Percentiles rank a stretch among this genome's conserved stretches.
Evolutionary conservation across 2,888 invertebrate species (phyloP).

Genomic region (Malthinus flaveolus): DNA sequence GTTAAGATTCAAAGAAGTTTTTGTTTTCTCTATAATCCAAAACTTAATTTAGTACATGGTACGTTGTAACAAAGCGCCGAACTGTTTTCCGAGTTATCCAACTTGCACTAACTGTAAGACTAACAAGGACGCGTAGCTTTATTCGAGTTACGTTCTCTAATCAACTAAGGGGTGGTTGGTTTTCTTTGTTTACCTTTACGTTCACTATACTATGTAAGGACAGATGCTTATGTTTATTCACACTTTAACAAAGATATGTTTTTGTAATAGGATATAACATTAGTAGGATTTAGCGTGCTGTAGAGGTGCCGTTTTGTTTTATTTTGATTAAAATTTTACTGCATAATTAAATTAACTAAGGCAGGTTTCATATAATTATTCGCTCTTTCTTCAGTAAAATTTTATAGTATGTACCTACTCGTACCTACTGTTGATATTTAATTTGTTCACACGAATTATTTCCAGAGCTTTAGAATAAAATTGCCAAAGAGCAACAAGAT

Average conservation of each 20-base stretch:
- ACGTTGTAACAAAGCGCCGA: slow-evolving; percentile 20
- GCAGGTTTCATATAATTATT: no score
- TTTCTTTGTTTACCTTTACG: slow-evolving; percentile 22
- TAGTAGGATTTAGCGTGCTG: neutral
- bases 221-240: slow-evolving; percentile 7
- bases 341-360: no score
- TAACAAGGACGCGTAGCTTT: slow-evolving; percentile 20
- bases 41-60: slow-evolving; percentile 27
- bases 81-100: slow-evolving; percentile 22
- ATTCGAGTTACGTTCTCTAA: slow-evolving; percentile 23
- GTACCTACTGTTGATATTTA: no score
- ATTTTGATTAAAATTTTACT: neutral
- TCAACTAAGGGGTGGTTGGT: slow-evolving; percentile 18
- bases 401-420: no score
- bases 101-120: slow-evolving; percentile 22
- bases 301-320: neutral
- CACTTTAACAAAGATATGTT: slow-evolving; percentile 5
- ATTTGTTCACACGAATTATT: no score
- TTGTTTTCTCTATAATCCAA: slow-evolving; percentile 16
- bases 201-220: slow-evolving; percentile 2
- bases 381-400: no score
- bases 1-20: slow-evolving; percentile 24
- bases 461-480: no score
- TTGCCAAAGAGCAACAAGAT: no score
- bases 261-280: slow-evolving; percentile 5